phyloP scores from a whole-genome alignment of 2,113 vertebrate genomes.

The Vulpes vulpes region DNA sequence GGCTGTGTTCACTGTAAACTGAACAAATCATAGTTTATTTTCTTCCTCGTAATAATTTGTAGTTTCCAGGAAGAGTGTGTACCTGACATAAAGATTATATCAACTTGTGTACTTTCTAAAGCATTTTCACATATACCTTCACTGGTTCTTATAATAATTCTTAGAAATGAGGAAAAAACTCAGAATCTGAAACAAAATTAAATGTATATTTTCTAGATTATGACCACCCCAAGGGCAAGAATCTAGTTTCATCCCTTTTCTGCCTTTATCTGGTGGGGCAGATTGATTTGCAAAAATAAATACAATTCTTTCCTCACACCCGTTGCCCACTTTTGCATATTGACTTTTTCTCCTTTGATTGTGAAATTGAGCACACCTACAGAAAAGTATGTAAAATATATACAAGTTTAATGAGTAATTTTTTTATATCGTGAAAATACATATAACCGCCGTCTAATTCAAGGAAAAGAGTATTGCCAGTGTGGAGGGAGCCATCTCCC shows the following conservation, averaged over 20 bases:
- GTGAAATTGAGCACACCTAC: not conserved
- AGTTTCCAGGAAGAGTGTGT: not conserved
- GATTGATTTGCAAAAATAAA: not conserved
- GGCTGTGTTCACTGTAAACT: not conserved
- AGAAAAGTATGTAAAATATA: not conserved
- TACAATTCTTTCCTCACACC: not conserved
- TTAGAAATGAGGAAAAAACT: not conserved
- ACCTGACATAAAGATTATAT: not conserved
- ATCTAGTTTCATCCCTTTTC: not conserved
- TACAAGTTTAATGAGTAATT: not conserved
- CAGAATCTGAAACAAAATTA: not conserved
- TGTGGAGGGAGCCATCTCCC: accelerated
- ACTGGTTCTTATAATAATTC: not conserved
- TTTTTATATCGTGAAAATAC: not conserved
- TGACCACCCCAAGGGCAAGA: not conserved
- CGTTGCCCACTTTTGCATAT: not conserved
- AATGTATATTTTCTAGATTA: not conserved
- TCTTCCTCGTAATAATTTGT: not conserved
- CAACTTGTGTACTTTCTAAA: slow-evolving; percentile 5
- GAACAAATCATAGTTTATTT: not conserved
- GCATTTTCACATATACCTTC: not conserved
- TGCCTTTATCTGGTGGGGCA: not conserved
- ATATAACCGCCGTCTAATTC: not conserved
- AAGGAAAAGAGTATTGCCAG: not conserved
- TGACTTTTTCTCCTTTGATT: not conserved